Base-by-base conservation (phyloP, 2,888 invertebrate genomes). In the Protodeltote pygarga region DNA sequence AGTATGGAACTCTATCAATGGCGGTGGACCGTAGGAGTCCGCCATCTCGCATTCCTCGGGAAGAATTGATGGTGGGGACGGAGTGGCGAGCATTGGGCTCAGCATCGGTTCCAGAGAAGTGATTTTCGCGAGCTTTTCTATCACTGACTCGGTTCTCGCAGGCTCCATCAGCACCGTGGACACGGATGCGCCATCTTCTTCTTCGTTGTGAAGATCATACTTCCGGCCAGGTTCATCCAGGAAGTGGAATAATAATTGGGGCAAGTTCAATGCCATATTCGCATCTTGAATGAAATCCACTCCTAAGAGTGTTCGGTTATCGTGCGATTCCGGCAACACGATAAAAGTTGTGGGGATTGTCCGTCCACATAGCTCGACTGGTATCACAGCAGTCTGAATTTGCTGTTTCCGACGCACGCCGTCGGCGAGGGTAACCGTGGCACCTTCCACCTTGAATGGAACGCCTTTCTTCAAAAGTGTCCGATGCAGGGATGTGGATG, bases 291-390 rank as follows among this genome's bases (percentile, higher is more conserved):
- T 19, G 2, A 31, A 20, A 11, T 20, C 31, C 3, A 31, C 11
- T 10, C 31, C 24, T 9, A 27, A 28, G 16, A 39, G 29, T 3
- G 40, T 41, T 3, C 32, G 3, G 14, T 32, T 41, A 20, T 41
- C 33, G 10, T 20, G 33, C 1, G 19, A 13, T 3, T 41, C 32
- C 0, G 32, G 19, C 8, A 41, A 1, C 32, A 41, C 40, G 19
- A 33, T 25, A 5, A 32, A 40, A 11, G n/a, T 19, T 8, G 32
- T 41, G 13, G 40, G 40, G 32, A 32, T 19, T 0, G 2, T 41
- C 24, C 40, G 17, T 5, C 24, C 32, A 41, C 32, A 32, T 3
- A 41, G 4, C 0, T 17, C 5, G 0, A 41, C 19, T 0, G 17
- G 8, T 1, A 32, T 19, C 1, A 3, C 0, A 0, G 32, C 24